Base-by-base conservation (phyloP, 2,113 vertebrate species). In the Nyctereutes procyonoides region DNA sequence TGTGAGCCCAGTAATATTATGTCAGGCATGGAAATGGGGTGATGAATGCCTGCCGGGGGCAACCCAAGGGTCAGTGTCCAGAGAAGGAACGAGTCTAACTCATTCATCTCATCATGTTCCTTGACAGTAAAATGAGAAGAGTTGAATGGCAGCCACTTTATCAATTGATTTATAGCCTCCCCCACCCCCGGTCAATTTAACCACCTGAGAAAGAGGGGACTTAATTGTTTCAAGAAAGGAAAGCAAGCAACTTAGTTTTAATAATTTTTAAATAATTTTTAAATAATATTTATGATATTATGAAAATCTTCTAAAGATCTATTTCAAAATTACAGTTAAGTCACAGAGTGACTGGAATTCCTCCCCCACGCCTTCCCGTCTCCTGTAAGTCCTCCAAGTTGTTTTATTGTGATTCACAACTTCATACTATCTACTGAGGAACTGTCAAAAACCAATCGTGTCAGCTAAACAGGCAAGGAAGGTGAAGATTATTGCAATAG, bases 221-320 rank as follows among this genome's bases (percentile, higher is more conserved):
- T 60, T 48, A 96, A 76, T 16, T 43, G 5, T 56, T 69, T 71
- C 12, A 22, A 62, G 71, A 94, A 84, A 63, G 11, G 4, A 88
- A 94, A 76, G 56, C 1, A 92, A 90, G 12, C 3, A 38, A 81
- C 3, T 15, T 14, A 79, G 51, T 87, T 82, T 76, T 79, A 88
- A 67, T 43, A 14, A 77, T 87, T 96, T 94, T 92, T n/a, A 81
- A 43, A 80, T 35, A 51, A 51, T 51, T 96, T 94, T 92, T 38
- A 81, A 43, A 80, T 35, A 51, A 51, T 51, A 35, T 80, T 93
- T 96, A 28, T 56, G 22, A 76, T 67, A 87, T 15, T 65, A 63
- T 62, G 53, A 60, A 90, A 87, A 69, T 56, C 20, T 51, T 77
- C 13, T 88, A 93, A 56, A 67, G 8, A 38, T 30, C 15, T 62